Evolutionary conservation across 2,113 vertebrate species (phyloP).

Genomic region (Bambusicola thoracicus): DNA sequence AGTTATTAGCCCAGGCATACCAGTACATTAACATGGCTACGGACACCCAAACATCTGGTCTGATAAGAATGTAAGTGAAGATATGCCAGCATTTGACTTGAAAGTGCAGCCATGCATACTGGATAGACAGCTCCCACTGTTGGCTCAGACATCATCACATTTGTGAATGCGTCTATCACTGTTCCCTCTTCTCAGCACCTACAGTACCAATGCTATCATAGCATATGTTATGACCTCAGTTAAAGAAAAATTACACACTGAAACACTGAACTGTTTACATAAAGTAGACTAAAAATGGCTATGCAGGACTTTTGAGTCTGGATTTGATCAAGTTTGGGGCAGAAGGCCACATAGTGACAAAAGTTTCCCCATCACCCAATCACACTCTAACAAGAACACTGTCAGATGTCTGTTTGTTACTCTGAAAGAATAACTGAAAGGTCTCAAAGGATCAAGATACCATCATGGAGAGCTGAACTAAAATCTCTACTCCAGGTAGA

Average conservation of each 20-base stretch:
- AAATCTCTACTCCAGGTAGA: background rate
- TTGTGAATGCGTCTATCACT: too few species aligned
- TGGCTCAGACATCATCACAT: background rate
- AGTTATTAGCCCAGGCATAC: background rate
- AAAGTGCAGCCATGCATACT: background rate
- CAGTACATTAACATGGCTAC: fast-evolving
- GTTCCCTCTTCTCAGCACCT: too few species aligned
- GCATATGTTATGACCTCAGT: background rate
- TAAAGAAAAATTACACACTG: background rate
- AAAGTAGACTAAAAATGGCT: background rate
- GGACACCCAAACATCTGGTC: background rate
- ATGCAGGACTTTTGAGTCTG: fast-evolving
- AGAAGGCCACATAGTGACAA: background rate
- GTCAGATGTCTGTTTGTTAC: background rate
- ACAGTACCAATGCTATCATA: background rate
- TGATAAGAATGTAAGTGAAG: background rate
- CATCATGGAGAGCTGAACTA: background rate
- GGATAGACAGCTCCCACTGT: background rate
- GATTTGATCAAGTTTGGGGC: background rate
- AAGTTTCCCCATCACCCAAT: background rate
- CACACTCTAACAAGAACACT: background rate
- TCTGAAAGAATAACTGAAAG: background rate
- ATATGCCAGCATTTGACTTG: fast-evolving
- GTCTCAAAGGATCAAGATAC: background rate
- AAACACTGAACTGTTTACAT: background rate